These are phyloP conservation scores for Paraescarpia echinospica DNA, from an alignment of 1,140 invertebrate species.

Conservation along the genomic window DNA sequence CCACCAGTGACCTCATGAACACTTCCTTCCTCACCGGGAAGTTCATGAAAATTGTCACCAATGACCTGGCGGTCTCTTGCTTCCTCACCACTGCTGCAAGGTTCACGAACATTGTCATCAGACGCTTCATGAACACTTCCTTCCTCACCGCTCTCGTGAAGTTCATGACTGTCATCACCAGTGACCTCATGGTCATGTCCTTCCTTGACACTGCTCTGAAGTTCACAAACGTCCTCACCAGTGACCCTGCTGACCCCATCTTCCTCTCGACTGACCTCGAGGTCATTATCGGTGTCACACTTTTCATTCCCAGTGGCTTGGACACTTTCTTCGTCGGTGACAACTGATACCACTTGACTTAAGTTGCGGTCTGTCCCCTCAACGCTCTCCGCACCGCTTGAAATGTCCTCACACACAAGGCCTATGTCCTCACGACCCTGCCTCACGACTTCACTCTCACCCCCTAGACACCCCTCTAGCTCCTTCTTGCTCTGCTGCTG, in stretches of 20 bases:
- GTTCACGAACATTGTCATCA: neutral
- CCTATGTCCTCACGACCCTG: neutral
- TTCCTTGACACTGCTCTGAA: neutral
- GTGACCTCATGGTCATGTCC: neutral
- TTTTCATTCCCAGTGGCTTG: conserved; percentile 4
- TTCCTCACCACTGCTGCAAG: neutral
- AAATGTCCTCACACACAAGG: neutral
- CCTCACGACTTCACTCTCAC: neutral
- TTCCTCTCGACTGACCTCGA: too few relatives aligned
- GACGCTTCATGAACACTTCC: neutral
- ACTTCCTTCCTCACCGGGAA: neutral
- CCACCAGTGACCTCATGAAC: neutral
- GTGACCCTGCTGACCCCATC: too few relatives aligned
- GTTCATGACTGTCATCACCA: neutral
- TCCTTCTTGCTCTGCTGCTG: neutral
- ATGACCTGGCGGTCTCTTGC: neutral
- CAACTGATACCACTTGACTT: neutral
- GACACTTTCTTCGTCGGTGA: neutral
- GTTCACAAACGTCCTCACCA: conserved; percentile 24
- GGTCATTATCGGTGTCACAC: too few relatives aligned
- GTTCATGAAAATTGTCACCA: neutral
- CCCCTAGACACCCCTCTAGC: too few relatives aligned
- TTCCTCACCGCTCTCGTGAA: too few relatives aligned
- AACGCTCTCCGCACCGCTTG: neutral
- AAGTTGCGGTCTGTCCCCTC: neutral